Evolutionary conservation across 2,113 vertebrate genomes (phyloP), one percentile per base, ranked within the genome.

Genomic region (Microtus oregoni): DNA sequence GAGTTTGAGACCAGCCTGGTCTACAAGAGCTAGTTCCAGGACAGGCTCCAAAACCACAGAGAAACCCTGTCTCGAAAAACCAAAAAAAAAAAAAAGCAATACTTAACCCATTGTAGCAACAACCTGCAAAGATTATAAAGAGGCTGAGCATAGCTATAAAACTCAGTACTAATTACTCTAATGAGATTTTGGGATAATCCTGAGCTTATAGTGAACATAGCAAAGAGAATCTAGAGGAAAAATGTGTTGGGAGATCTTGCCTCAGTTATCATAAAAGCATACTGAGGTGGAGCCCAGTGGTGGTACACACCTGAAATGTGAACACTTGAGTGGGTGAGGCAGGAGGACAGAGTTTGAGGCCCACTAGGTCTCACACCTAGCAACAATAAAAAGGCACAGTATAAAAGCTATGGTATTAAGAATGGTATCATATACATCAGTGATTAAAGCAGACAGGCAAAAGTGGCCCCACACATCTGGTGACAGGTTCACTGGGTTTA

Each of bases 391-490:
- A 30, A 12, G 1, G 7, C 38, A 68, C 70, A 89, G 5, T 77
- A 52, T 65, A 81, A 90, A 75, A 95, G 8, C 26, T 75, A 89
- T 70, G 22, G n/a, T 77, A 76, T 79, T 83, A 76, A 76, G 91
- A 79, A 6, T 81, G 89, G 35, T 67, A 41, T 91, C 86, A 89
- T 77, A 58, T 24, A 17, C 1, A 75, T 41, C 32, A 78, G 8
- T n/a, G 28, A 85, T 79, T 11, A 85, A 47, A 67, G 65, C 13
- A 82, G 13, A 90, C 12, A 41, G 32, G 13, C 22, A 85, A 85
- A 85, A 44, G 2, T 85, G 82, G 38, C 82, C 30, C 38, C 22
- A 12, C 41, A 68, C 4, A 32, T 47, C 41, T 20, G 17, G 15
- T 47, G 28, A 86, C 38, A 86, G n/a, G 7, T 35, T 83, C 24